Percentiles rank a stretch among this genome's conserved stretches.
These are phyloP conservation scores for Anolis sagrei DNA, from an alignment of 2,113 vertebrate genomes.

Conservation along the genomic window DNA sequence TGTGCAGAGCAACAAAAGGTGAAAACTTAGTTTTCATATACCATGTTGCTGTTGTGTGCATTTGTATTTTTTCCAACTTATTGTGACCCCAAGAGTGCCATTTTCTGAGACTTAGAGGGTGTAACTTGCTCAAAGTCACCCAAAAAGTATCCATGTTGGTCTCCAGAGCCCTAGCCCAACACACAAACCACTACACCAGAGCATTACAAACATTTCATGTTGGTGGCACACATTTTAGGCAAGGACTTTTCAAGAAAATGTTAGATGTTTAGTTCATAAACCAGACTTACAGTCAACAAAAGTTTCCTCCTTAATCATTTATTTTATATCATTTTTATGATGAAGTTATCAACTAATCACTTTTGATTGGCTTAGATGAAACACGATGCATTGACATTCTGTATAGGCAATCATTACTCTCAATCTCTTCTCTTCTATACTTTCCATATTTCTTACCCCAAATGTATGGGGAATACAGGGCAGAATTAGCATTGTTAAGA, in stretches of 20 bases:
- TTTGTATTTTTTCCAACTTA: too few species aligned
- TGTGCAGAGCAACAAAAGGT: too few species aligned
- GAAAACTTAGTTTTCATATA: too few species aligned
- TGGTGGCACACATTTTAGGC: too few species aligned
- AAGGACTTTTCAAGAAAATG: not conserved
- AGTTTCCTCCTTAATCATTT: not conserved
- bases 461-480: conserved; percentile 64
- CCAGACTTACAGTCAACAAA: not conserved
- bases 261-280: not conserved
- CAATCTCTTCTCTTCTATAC: conserved; percentile 37
- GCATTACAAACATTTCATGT: too few species aligned
- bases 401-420: conserved; percentile 29
- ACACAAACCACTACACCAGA: too few species aligned
- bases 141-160: too few species aligned
- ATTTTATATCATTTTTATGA: not conserved
- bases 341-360: conserved; percentile 38
- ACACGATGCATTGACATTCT: conserved; percentile 15
- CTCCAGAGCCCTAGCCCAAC: too few species aligned
- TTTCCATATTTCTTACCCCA: conserved; percentile 39
- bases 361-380: conserved; percentile 22
- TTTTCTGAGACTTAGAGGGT: too few species aligned
- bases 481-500: conserved; percentile 64
- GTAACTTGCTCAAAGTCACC: too few species aligned
- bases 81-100: too few species aligned
- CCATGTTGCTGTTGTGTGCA: too few species aligned